Conservation (phyloP, 2,888 invertebrate genomes). For the Agrochola macilenta region DNA sequence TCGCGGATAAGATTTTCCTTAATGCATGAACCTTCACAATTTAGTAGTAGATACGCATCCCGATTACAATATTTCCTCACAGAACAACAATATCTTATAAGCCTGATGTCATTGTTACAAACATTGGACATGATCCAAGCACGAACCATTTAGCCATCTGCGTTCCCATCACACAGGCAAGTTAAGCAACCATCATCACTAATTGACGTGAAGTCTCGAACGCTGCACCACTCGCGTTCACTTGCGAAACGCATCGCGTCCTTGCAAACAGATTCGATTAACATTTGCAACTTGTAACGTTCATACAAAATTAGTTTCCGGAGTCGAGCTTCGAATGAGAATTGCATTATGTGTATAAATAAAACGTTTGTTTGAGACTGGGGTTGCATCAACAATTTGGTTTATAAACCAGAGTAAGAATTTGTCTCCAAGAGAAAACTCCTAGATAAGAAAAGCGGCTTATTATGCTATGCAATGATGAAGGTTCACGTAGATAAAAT, state of each 20-base stretch:
- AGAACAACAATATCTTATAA: slow-evolving; percentile 4
- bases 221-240: slow-evolving; percentile 9
- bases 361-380: slow-evolving; percentile 28
- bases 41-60: slow-evolving; percentile 1
- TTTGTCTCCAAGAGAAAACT: neutral
- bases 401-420: neutral
- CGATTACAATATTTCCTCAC: neutral
- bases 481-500: neutral
- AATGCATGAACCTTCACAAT: neutral
- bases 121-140: slow-evolving; percentile 34
- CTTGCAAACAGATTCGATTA: slow-evolving; percentile 64
- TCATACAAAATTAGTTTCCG: slow-evolving; percentile 61
- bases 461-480: neutral
- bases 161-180: slow-evolving; percentile 19
- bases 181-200: slow-evolving; percentile 38
- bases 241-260: slow-evolving; percentile 61
- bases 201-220: slow-evolving; percentile 40
- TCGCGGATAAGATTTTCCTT: slow-evolving; percentile 6
- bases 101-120: slow-evolving; percentile 6
- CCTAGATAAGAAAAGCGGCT: neutral
- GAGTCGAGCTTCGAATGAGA: slow-evolving; percentile 54
- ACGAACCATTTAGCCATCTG: slow-evolving; percentile 27
- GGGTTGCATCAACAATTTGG: neutral
- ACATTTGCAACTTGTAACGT: slow-evolving; percentile 60
- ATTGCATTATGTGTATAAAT: slow-evolving; percentile 41